These are phyloP conservation scores for Periophthalmodon schlosseri DNA, from an alignment of 2,113 vertebrate species.

Conservation along the genomic window DNA sequence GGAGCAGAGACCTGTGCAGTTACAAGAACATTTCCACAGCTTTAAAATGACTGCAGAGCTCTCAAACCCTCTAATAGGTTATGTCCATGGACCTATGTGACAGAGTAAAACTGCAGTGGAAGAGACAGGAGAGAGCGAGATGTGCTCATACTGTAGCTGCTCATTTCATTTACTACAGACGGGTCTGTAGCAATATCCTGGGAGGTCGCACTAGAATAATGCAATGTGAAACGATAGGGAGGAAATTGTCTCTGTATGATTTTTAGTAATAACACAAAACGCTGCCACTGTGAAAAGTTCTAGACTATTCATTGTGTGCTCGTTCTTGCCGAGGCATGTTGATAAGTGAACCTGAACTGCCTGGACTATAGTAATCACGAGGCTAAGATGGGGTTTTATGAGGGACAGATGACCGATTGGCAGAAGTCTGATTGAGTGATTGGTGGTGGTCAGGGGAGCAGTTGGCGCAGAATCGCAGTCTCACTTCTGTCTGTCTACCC, in stretches of 20 bases:
- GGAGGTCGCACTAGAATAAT: background rate
- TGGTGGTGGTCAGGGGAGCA: too few species aligned
- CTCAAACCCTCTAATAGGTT: slow-evolving; percentile 10
- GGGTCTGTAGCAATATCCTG: background rate
- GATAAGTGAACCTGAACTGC: too few species aligned
- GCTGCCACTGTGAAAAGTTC: background rate
- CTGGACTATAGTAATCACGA: too few species aligned
- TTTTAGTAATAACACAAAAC: background rate
- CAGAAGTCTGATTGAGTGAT: too few species aligned
- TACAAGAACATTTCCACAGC: slow-evolving; percentile 56
- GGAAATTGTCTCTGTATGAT: background rate
- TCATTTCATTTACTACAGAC: background rate
- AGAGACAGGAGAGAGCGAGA: background rate
- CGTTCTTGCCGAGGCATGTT: too few species aligned
- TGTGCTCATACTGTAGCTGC: background rate
- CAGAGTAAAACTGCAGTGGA: background rate
- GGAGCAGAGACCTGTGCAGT: slow-evolving; percentile 30
- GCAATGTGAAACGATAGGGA: background rate
- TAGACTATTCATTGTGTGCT: too few species aligned
- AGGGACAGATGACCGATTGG: background rate
- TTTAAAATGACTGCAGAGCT: slow-evolving; percentile 11
- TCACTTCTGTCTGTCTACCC: background rate
- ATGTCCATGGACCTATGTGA: background rate
- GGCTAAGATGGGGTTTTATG: too few species aligned
- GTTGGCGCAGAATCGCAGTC: too few species aligned